Evolutionary conservation across 2,888 invertebrate genomes (phyloP).

Genomic region (Neoascia interrupta): DNA sequence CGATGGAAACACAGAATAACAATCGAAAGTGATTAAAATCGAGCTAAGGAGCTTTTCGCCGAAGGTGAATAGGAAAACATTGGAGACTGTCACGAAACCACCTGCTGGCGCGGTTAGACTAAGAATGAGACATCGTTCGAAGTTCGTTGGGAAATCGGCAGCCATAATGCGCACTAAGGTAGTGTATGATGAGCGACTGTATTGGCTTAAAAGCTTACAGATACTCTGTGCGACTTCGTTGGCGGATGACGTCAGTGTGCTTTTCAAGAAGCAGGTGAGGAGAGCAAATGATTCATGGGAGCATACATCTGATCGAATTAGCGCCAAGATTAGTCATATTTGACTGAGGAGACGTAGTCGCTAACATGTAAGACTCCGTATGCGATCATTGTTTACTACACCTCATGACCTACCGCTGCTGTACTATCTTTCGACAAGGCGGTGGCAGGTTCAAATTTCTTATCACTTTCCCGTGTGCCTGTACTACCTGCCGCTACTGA

Average conservation of each 20-base stretch:
- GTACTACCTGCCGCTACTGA: not conserved
- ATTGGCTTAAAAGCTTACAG: conserved; percentile 62
- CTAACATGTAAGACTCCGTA: too few species aligned
- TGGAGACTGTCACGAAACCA: conserved; percentile 31
- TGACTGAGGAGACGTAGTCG: not conserved
- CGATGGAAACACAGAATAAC: conserved; percentile 11
- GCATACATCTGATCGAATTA: not conserved
- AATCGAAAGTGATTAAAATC: conserved; percentile 27
- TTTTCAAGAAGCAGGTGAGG: conserved; percentile 16
- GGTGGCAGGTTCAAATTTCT: too few species aligned
- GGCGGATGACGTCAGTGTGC: conserved; percentile 33
- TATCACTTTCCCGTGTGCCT: not conserved
- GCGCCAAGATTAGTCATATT: not conserved
- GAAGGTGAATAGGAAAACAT: conserved; percentile 7
- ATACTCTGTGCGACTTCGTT: conserved; percentile 19
- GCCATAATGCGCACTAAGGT: too few species aligned
- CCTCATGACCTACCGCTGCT: too few species aligned
- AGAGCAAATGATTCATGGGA: conserved; percentile 39
- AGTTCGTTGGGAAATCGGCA: conserved; percentile 35
- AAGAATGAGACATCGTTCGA: conserved; percentile 47
- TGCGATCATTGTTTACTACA: too few species aligned
- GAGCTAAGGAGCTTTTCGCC: conserved; percentile 28
- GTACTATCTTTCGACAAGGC: too few species aligned
- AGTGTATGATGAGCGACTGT: conserved; percentile 41
- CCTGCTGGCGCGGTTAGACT: conserved; percentile 57